A percentile compares a stretch with the other conserved stretches of the same genome.
These are phyloP conservation scores for Microtus obscurus DNA, from an alignment of 2,797 vertebrate species.

Conservation along the genomic window DNA sequence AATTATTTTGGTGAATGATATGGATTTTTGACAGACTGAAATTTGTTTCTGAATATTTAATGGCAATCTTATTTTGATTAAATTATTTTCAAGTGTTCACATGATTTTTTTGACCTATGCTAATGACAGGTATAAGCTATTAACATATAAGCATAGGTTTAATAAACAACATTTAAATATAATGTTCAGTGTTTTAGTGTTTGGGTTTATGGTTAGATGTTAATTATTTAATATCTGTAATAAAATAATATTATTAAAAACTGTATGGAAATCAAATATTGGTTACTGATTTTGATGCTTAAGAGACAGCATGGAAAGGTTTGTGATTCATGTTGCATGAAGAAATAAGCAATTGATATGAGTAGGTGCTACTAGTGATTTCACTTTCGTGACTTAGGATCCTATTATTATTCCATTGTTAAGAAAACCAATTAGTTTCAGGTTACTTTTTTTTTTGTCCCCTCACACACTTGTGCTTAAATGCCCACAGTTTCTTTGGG, in stretches of 20 bases:
- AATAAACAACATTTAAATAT: constrained; percentile 15
- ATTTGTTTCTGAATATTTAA: constrained; percentile 26
- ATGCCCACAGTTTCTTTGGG: neutral
- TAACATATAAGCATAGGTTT: neutral
- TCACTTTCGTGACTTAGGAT: constrained; percentile 33
- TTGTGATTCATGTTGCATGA: neutral
- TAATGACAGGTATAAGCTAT: neutral
- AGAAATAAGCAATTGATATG: neutral
- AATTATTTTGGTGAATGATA: neutral
- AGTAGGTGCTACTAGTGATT: neutral
- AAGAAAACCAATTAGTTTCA: constrained; percentile 29
- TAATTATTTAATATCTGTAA: neutral
- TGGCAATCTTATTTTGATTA: neutral
- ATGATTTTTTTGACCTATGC: constrained; percentile 27
- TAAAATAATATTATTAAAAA: constrained; percentile 35
- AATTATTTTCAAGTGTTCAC: constrained; percentile 23
- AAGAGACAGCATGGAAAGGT: neutral
- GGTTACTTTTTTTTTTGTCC: neutral
- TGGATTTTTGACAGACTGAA: constrained; percentile 25
- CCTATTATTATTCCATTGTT: constrained; percentile 11
- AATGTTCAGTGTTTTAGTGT: neutral
- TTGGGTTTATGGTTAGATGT: neutral
- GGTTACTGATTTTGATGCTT: neutral
- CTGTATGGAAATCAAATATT: constrained; percentile 23
- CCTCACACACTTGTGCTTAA: neutral